Base-by-base conservation (phyloP, 2,797 vertebrate genomes). In the Ataeniobius toweri region DNA sequence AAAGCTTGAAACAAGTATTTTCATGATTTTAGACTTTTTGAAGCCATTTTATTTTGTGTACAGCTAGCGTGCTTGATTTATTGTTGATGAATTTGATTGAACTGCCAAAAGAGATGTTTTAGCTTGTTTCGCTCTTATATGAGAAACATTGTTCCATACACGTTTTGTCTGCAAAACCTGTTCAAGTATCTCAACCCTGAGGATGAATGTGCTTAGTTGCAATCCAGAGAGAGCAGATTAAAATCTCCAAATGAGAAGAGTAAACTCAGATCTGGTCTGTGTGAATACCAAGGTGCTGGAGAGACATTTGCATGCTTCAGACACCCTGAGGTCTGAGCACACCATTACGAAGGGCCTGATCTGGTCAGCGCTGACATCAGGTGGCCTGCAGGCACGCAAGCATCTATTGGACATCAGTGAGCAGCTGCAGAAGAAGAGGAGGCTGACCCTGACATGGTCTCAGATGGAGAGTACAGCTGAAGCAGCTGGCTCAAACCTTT, bases 371-470 rank as follows among this genome's bases (percentile, higher is more conserved):
- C 16, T 1, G 28, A 73, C 50, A 59, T 3, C 6, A 79, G 80
- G 83, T 71, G 78, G 76, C 78, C 18, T 65, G 72, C 31, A 78
- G 74, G 20, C 36, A 67, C 13, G 36, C 31, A 36, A 24, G 69
- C 68, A 8, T 77, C 73, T 78, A 36, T 31, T 75, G 67, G 51
- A 78, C 76, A 61, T 76, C 36, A 39, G 61, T 36, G 59, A 63
- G 28, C 71, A 80, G 75, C 68, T 56, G 72, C 68, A 16, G 58
- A 83, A 72, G 76, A 91, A 93, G 84, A 74, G 84, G 75, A 48
- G 69, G 72, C 14, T 79, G 87, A 83, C 75, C 51, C 22, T 56
- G 74, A 80, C 78, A 22, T 53, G 69, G 26, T 6, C 78, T 59
- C 24, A 75, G 24, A 76, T 72, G 80, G 71, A 80, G 82, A 82